Conservation (phyloP, 2,888 invertebrate genomes). For the Drosophila kambysellisi region DNA sequence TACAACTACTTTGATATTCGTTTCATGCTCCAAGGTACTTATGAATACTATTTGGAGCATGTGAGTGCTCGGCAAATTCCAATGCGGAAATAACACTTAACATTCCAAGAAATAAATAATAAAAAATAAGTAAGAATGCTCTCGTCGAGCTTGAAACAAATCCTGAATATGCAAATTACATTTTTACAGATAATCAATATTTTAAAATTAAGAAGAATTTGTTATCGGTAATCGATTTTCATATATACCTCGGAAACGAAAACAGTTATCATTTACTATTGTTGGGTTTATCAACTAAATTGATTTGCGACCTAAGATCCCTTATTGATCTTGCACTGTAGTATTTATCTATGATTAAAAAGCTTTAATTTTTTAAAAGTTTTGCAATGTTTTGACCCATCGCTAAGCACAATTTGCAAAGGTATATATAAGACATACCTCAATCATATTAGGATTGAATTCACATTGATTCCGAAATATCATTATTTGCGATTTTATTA, state of each 20-base stretch:
- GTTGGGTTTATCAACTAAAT: background rate
- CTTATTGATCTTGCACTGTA: too few relatives aligned
- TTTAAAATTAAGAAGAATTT: background rate
- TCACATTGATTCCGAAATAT: background rate
- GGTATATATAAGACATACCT: background rate
- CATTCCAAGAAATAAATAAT: conserved; percentile 34
- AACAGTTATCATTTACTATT: background rate
- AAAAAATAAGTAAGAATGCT: background rate
- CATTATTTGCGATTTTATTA: background rate
- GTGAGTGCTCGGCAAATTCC: conserved; percentile 66
- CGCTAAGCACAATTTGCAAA: background rate
- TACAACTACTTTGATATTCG: conserved; percentile 20
- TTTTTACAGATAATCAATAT: background rate
- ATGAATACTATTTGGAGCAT: conserved; percentile 16
- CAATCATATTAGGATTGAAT: background rate
- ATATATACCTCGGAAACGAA: background rate
- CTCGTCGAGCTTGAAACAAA: background rate
- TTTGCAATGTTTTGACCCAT: background rate
- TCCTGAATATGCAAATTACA: background rate
- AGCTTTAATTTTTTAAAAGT: too few relatives aligned
- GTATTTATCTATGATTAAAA: too few relatives aligned
- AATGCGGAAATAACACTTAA: conserved; percentile 70
- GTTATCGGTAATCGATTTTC: background rate
- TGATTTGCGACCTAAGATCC: background rate
- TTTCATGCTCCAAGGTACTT: background rate